A percentile compares a stretch with the other conserved stretches of the same genome.
Evolutionary conservation across 2,113 vertebrate genomes (phyloP).

Genomic region (Leuciscus idus): DNA sequence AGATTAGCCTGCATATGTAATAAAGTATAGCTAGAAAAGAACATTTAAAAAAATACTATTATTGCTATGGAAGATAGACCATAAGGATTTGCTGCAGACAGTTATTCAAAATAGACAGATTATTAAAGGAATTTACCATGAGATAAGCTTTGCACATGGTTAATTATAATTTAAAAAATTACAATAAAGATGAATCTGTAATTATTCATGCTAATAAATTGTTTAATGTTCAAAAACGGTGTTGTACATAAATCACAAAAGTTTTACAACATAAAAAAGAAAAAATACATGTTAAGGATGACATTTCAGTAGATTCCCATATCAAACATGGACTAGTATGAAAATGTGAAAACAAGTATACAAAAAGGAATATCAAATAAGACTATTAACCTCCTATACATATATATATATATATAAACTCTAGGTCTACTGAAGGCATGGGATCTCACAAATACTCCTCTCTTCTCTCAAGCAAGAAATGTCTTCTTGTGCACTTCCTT

Average conservation of each 20-base stretch:
- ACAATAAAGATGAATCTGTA: background rate
- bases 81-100: background rate
- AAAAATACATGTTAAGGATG: background rate
- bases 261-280: background rate
- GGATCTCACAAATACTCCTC: slow-evolving; percentile 29
- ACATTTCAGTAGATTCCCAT: background rate
- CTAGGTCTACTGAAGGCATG: background rate
- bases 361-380: background rate
- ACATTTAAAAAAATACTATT: background rate
- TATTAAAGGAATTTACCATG: background rate
- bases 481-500: background rate
- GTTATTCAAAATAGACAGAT: background rate
- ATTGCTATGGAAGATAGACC: background rate
- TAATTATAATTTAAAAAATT: background rate
- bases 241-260: too few species aligned
- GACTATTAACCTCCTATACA: background rate
- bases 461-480: background rate
- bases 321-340: background rate
- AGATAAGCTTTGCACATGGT: background rate
- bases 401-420: too few species aligned
- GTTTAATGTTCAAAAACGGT: background rate
- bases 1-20: too few species aligned
- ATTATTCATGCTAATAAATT: background rate
- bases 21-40: background rate
- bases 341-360: background rate